These are phyloP conservation scores for Drosophila limbata DNA, from an alignment of 2,888 invertebrate species.

Conservation along the genomic window DNA sequence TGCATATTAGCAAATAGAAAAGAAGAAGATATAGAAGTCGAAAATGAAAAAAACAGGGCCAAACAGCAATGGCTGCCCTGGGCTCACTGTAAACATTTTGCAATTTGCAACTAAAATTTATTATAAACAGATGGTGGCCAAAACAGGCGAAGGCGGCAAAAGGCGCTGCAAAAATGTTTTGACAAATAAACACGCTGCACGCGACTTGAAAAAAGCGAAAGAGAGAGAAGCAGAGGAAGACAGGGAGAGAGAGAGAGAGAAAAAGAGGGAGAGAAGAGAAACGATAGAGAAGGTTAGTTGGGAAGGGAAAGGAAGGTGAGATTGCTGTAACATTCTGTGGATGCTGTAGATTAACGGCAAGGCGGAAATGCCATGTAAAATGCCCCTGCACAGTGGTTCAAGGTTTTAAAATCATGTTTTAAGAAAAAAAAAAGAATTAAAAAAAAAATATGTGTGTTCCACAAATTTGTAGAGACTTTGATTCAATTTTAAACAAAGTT, in stretches of 20 bases:
- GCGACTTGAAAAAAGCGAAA: constrained; percentile 53
- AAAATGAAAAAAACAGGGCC: constrained; percentile 12
- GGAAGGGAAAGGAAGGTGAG: constrained; percentile 15
- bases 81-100: constrained; percentile 70
- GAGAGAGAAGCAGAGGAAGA: neutral
- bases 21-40: constrained; percentile 14
- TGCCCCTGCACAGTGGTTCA: constrained; percentile 58
- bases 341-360: constrained; percentile 50
- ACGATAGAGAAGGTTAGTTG: neutral
- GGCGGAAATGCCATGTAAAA: constrained; percentile 59
- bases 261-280: neutral
- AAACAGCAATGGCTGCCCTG: constrained; percentile 34
- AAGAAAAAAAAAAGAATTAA: no score
- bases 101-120: constrained; percentile 71
- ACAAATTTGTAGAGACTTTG: neutral
- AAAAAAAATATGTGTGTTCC: neutral
- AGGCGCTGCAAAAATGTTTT: constrained; percentile 67
- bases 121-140: constrained; percentile 75
- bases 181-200: constrained; percentile 80
- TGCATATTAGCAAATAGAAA: constrained; percentile 62
- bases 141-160: constrained; percentile 38
- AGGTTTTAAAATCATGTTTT: constrained; percentile 16
- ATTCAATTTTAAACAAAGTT: no score
- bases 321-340: constrained; percentile 42
- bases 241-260: neutral